phyloP scores from a whole-genome alignment of 2,113 vertebrate genomes.

The Colius striatus region DNA sequence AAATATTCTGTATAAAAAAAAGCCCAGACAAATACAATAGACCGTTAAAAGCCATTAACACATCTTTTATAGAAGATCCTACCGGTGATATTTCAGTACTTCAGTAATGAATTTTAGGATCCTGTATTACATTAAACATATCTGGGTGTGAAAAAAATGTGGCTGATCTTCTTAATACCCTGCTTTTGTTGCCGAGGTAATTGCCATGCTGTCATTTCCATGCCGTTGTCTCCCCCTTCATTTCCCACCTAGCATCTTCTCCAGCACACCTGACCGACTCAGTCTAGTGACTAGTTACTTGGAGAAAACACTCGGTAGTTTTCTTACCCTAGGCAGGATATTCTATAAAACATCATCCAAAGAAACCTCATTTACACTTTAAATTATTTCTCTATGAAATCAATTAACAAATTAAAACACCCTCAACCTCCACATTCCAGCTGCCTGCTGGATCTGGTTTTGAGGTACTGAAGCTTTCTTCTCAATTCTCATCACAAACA shows the following conservation, averaged over 20 bases:
- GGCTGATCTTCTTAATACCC: constrained; percentile 6
- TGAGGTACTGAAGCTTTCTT: background rate
- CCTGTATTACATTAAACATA: background rate
- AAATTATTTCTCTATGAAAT: background rate
- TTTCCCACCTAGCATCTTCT: background rate
- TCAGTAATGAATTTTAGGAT: constrained; percentile 11
- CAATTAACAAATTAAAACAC: background rate
- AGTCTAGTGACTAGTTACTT: background rate
- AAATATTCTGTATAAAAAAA: constrained; percentile 18
- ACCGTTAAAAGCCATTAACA: constrained; percentile 29
- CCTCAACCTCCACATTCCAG: background rate
- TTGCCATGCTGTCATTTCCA: constrained; percentile 13
- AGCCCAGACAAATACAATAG: constrained; percentile 4
- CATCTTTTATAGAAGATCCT: background rate
- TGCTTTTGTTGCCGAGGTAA: background rate
- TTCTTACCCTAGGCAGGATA: background rate
- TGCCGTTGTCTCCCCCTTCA: background rate
- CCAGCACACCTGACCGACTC: background rate
- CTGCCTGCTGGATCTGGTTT: background rate
- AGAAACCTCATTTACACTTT: background rate
- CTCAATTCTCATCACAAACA: background rate
- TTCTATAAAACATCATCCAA: background rate
- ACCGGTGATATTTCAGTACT: background rate
- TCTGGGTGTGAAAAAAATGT: background rate
- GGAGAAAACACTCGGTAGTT: background rate